Evolutionary conservation across 2,888 invertebrate genomes (phyloP).

Genomic region (Mythimna ferrago): DNA sequence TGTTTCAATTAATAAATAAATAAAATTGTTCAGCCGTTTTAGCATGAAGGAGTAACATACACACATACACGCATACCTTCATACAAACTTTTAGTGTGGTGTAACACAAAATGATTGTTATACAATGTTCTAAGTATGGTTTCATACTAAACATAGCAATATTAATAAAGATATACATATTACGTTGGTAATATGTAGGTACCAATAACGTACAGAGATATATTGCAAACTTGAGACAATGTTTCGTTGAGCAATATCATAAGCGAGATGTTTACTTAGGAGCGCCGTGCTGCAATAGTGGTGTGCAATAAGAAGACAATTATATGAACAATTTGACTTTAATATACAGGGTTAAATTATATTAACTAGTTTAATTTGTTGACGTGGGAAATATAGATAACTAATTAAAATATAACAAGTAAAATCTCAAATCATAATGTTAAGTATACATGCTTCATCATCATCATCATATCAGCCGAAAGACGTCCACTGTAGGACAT

Average conservation of each 20-base stretch:
- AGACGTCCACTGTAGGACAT: no score
- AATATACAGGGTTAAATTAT: neutral
- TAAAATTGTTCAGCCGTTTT: no score
- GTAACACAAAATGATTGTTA: neutral
- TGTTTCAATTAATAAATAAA: no score
- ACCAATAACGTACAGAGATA: slow-evolving; percentile 17
- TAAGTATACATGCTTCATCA: no score
- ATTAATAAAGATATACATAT: slow-evolving; percentile 1
- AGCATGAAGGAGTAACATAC: no score
- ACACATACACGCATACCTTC: no score
- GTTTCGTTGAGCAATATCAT: slow-evolving; percentile 43
- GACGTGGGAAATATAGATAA: neutral
- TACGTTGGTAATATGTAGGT: neutral
- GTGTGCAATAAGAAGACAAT: slow-evolving; percentile 11
- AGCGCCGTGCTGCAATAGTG: slow-evolving; percentile 21
- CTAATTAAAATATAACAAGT: no score
- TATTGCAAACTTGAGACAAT: slow-evolving; percentile 35
- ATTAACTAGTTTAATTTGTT: neutral
- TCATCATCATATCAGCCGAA: no score
- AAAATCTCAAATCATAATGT: no score
- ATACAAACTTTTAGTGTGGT: no score
- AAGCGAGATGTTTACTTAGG: slow-evolving; percentile 48
- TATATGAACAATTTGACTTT: neutral
- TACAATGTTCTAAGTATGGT: neutral
- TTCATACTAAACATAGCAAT: neutral